A percentile compares a stretch with the other conserved stretches of the same genome.
These are phyloP conservation scores for Glaucopsyche alexis DNA, from an alignment of 2,888 invertebrate genomes.

Conservation along the genomic window DNA sequence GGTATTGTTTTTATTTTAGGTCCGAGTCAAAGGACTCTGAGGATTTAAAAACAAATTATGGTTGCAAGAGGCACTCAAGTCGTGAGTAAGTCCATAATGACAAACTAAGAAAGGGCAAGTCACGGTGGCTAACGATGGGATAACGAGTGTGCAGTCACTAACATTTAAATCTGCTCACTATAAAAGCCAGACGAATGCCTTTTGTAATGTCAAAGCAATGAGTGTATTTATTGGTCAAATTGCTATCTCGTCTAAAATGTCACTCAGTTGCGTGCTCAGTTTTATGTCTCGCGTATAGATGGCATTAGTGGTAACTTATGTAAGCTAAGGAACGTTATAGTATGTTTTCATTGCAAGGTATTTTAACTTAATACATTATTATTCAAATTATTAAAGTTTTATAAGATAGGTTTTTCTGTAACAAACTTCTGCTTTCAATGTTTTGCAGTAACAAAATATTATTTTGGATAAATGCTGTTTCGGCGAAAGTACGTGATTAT, in stretches of 20 bases:
- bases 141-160: conserved; percentile 45
- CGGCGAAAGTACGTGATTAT: conserved; percentile 19
- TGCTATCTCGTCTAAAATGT: conserved; percentile 37
- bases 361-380: no score
- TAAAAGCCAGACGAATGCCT: conserved; percentile 41
- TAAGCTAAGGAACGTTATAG: neutral
- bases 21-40: conserved; percentile 36
- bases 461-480: neutral
- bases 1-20: conserved; percentile 17
- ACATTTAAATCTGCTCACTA: conserved; percentile 49
- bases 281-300: conserved; percentile 1
- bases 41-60: conserved; percentile 75
- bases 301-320: neutral
- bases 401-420: no score
- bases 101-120: conserved; percentile 63
- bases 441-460: neutral
- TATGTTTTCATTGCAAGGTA: neutral
- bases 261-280: neutral
- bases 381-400: no score
- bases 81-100: conserved; percentile 52
- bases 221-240: conserved; percentile 41
- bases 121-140: conserved; percentile 65
- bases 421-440: no score
- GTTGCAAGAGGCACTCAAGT: conserved; percentile 62
- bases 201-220: conserved; percentile 42